These are phyloP conservation scores for Pangasius macronema DNA, from an alignment of 2,797 vertebrate species.

Conservation along the genomic window DNA sequence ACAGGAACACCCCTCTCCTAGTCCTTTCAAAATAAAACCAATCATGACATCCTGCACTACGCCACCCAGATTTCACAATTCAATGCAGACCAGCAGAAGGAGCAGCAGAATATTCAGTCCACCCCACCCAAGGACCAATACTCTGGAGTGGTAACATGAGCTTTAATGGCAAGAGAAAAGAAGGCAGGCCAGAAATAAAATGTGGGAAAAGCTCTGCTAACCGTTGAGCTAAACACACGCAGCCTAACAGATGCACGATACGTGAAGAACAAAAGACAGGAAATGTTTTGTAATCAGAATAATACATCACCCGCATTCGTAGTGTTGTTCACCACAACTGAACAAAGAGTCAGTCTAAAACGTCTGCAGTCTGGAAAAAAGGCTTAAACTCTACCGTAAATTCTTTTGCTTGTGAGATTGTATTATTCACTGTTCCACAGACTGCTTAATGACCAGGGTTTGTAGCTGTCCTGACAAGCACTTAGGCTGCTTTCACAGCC, in stretches of 20 bases:
- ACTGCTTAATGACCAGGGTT: neutral
- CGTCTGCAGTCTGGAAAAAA: neutral
- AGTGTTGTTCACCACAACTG: conserved; percentile 7
- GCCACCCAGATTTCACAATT: neutral
- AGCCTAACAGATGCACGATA: conserved; percentile 17
- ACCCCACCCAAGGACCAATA: neutral
- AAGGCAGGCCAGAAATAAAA: conserved; percentile 10
- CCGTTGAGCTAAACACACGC: neutral
- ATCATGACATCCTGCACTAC: neutral
- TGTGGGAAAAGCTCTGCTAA: conserved; percentile 19
- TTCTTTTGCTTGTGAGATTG: conserved; percentile 2
- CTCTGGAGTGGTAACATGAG: conserved; percentile 24
- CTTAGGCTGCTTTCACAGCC: neutral
- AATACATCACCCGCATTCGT: conserved; percentile 14
- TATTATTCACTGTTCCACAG: conserved; percentile 7
- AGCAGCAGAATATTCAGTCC: conserved; percentile 1
- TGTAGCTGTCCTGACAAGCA: neutral
- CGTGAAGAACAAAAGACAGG: conserved; percentile 47
- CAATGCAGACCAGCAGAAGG: neutral
- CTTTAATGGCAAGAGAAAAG: conserved; percentile 2
- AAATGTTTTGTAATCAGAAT: conserved; percentile 49
- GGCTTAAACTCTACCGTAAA: neutral
- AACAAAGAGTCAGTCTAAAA: conserved; percentile 8
- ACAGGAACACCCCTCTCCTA: neutral
- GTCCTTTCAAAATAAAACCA: neutral